These are phyloP conservation scores for Pheucticus melanocephalus DNA, from an alignment of 2,113 vertebrate genomes.

Conservation along the genomic window DNA sequence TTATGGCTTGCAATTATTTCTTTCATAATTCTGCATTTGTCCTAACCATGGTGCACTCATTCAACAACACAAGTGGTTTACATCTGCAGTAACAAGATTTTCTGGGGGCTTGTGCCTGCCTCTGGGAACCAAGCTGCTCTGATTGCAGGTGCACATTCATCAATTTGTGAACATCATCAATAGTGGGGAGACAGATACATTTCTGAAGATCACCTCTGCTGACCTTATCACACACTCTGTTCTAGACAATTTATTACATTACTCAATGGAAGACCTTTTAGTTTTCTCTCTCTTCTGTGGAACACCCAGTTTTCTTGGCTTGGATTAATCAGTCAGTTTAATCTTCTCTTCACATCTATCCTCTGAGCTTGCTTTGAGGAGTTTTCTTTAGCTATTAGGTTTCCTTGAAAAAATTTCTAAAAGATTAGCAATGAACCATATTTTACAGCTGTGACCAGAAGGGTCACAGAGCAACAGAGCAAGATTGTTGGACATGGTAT, in stretches of 20 bases:
- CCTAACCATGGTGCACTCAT: not conserved
- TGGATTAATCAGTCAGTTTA: not conserved
- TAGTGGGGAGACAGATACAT: not conserved
- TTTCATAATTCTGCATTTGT: not conserved
- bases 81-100: not conserved
- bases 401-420: not conserved
- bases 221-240: not conserved
- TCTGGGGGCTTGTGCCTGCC: not conserved
- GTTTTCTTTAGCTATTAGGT: not conserved
- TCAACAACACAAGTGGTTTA: not conserved
- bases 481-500: not conserved
- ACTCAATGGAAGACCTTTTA: not conserved
- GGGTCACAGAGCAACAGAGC: accelerated
- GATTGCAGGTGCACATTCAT: not conserved
- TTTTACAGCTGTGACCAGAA: not conserved
- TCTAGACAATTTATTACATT: not conserved
- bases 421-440: accelerated
- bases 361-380: not conserved
- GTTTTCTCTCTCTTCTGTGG: not conserved
- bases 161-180: not conserved
- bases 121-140: not conserved
- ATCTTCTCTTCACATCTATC: not conserved
- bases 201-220: not conserved
- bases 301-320: not conserved
- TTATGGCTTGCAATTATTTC: not conserved